Evolutionary conservation across 2,797 vertebrate genomes (phyloP).

Genomic region (Neostethus bicornis): DNA sequence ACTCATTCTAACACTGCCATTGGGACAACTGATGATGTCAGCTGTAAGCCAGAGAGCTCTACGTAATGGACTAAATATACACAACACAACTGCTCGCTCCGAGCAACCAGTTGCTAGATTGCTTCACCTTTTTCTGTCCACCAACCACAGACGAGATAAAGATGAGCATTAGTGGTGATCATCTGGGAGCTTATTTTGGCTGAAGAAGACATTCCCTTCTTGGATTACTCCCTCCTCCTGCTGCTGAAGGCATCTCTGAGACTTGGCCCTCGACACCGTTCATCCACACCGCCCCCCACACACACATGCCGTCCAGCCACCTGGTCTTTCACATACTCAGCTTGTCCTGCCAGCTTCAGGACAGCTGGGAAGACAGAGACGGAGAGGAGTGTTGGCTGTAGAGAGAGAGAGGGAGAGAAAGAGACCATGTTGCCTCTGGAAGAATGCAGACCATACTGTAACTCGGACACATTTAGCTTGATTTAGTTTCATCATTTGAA

Average conservation of each 20-base stretch:
- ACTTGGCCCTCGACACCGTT: slow-evolving; percentile 31
- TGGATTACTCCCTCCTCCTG: slow-evolving; percentile 52
- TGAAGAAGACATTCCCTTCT: slow-evolving; percentile 58
- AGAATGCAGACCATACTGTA: slow-evolving; percentile 48
- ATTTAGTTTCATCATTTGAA: slow-evolving; percentile 11
- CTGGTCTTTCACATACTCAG: slow-evolving; percentile 72
- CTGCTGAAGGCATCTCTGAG: slow-evolving; percentile 36
- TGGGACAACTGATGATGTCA: slow-evolving; percentile 64
- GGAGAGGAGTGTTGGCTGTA: slow-evolving; percentile 57
- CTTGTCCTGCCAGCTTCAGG: slow-evolving; percentile 60
- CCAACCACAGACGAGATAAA: slow-evolving; percentile 60
- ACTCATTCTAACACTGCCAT: slow-evolving; percentile 43
- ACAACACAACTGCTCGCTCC: slow-evolving; percentile 28
- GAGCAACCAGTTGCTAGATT: slow-evolving; percentile 33
- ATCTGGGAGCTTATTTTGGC: slow-evolving; percentile 62
- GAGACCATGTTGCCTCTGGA: slow-evolving; percentile 38
- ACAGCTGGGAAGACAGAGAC: slow-evolving; percentile 70
- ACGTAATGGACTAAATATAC: slow-evolving; percentile 70
- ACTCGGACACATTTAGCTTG: slow-evolving; percentile 34
- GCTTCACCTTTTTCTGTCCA: slow-evolving; percentile 41
- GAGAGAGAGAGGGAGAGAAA: slow-evolving; percentile 41
- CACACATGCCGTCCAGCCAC: slow-evolving; percentile 59
- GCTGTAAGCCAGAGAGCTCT: slow-evolving; percentile 58
- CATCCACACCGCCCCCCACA: slow-evolving; percentile 17
- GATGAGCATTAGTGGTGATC: slow-evolving; percentile 55